phyloP scores from a whole-genome alignment of 2,113 vertebrate species.

The Dryoscopus gambensis region DNA sequence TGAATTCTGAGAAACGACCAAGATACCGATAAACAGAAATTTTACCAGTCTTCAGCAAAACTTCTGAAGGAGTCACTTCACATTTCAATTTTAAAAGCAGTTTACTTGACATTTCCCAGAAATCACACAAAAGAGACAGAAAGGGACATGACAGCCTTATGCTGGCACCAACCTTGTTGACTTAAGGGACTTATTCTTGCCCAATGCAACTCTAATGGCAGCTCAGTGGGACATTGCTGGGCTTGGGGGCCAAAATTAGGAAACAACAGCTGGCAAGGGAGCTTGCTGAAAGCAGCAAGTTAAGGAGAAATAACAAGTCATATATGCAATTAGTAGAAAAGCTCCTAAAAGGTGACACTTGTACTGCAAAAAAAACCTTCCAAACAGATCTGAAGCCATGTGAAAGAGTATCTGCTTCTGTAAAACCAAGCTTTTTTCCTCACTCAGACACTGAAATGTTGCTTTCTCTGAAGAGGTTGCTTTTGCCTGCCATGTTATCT shows the following conservation, averaged over 20 bases:
- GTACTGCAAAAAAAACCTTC: not conserved
- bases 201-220: not conserved
- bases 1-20: not conserved
- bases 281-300: not conserved
- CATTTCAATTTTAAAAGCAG: not conserved
- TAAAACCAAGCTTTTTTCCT: not conserved
- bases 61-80: not conserved
- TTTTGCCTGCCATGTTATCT: not conserved
- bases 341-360: not conserved
- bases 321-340: not conserved
- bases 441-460: not conserved
- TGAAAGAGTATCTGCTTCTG: not conserved
- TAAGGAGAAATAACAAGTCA: not conserved
- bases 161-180: not conserved
- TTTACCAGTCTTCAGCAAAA: not conserved
- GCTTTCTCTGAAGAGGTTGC: not conserved
- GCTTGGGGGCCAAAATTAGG: not conserved
- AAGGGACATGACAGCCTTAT: not conserved
- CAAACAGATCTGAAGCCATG: not conserved
- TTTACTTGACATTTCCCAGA: not conserved
- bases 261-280: not conserved
- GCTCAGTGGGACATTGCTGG: not conserved
- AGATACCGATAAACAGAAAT: not conserved
- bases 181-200: not conserved
- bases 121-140: not conserved